A percentile compares a stretch with the other conserved stretches of the same genome.
These are phyloP conservation scores for Odontesthes bonariensis DNA, from an alignment of 2,113 vertebrate species.

Conservation along the genomic window DNA sequence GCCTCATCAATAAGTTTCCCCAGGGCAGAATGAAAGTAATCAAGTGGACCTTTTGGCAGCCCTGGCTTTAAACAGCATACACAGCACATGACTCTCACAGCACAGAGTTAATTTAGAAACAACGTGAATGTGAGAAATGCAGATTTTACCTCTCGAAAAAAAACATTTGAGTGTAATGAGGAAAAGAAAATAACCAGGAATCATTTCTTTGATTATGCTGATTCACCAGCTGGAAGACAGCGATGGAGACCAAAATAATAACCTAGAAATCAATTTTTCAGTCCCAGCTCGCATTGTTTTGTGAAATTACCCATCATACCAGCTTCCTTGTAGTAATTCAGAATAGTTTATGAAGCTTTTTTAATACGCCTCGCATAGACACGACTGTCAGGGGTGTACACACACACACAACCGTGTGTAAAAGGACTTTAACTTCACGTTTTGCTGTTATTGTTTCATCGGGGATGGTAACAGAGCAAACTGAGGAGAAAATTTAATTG, in stretches of 20 bases:
- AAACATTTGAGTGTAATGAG: neutral
- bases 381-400: neutral
- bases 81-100: constrained; percentile 3
- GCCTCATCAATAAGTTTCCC: constrained; percentile 26
- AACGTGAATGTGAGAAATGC: neutral
- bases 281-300: neutral
- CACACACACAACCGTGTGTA: neutral
- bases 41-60: constrained; percentile 17
- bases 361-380: neutral
- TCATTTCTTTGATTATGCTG: too few relatives aligned
- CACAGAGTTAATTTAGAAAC: constrained; percentile 5
- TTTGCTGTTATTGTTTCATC: constrained; percentile 37
- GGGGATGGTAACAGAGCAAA: constrained; percentile 57
- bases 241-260: too few relatives aligned
- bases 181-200: too few relatives aligned
- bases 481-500: constrained; percentile 62
- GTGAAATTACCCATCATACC: neutral
- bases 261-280: neutral
- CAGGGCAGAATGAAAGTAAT: constrained; percentile 23
- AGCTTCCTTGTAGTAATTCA: too few relatives aligned
- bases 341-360: too few relatives aligned
- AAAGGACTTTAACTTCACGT: constrained; percentile 9
- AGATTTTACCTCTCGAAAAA: neutral
- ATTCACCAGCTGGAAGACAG: too few relatives aligned
- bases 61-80: constrained; percentile 21